A percentile compares a stretch with the other conserved stretches of the same genome.
Evolutionary conservation across 2,797 vertebrate species (phyloP).

Genomic region (Hemitrygon akajei): DNA sequence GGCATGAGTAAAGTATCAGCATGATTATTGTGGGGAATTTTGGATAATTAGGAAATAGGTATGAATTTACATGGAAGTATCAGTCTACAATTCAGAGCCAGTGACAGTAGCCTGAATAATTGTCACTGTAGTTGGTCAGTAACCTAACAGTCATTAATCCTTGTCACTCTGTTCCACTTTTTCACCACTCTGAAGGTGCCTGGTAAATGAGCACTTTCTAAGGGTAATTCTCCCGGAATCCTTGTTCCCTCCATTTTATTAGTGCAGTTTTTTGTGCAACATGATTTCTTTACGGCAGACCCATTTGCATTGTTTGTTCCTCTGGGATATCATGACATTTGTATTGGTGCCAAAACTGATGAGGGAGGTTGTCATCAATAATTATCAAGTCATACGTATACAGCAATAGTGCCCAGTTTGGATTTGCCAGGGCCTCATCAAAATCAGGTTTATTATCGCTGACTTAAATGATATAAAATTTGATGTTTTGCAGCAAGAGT

Average conservation of each 20-base stretch:
- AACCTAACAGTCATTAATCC: background rate
- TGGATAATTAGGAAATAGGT: constrained; percentile 11
- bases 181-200: background rate
- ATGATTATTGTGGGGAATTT: background rate
- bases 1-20: background rate
- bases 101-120: background rate
- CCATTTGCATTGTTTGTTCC: background rate
- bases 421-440: too few species aligned
- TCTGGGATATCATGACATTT: background rate
- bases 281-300: background rate
- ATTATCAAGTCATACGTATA: too few species aligned
- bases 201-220: background rate
- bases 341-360: background rate
- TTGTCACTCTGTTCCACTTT: background rate
- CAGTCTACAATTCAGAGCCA: background rate
- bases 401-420: too few species aligned
- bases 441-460: too few species aligned
- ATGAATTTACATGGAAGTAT: background rate
- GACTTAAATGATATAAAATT: too few species aligned
- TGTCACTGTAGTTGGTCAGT: background rate
- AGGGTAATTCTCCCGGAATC: background rate
- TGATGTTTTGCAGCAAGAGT: too few species aligned
- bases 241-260: background rate
- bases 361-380: too few species aligned
- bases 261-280: background rate